A percentile compares a stretch with the other conserved stretches of the same genome.
Evolutionary conservation across 2,797 vertebrate species (phyloP).

Genomic region (Eupleurogrammus muticus): DNA sequence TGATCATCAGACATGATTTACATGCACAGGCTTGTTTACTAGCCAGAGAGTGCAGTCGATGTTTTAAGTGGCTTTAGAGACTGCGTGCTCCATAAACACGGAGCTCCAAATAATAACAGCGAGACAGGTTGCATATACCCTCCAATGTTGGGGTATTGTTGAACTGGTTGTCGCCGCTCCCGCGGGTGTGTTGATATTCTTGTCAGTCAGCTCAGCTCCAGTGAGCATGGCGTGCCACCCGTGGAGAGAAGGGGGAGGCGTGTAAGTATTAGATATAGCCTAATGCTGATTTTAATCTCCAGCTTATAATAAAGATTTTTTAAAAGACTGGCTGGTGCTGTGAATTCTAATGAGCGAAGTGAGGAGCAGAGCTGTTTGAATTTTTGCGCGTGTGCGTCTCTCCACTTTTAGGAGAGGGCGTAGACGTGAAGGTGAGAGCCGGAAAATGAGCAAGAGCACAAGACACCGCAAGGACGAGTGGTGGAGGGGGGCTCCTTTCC

Average conservation of each 20-base stretch:
- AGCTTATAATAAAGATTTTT: constrained; percentile 70
- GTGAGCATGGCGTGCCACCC: constrained; percentile 52
- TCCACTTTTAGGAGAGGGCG: constrained; percentile 45
- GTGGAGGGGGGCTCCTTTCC: constrained; percentile 34
- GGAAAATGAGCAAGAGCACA: constrained; percentile 31
- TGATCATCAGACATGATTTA: constrained; percentile 56
- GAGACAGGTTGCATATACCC: constrained; percentile 44
- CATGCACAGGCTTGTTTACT: constrained; percentile 58
- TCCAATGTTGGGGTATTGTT: constrained; percentile 19
- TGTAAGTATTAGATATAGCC: constrained; percentile 53
- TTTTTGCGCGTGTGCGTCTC: constrained; percentile 41
- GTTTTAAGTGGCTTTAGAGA: constrained; percentile 65
- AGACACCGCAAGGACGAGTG: constrained; percentile 14
- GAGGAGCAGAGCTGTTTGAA: constrained; percentile 55
- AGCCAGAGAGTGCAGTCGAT: constrained; percentile 41
- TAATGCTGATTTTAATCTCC: constrained; percentile 72
- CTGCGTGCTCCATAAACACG: constrained; percentile 53
- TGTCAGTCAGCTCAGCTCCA: constrained; percentile 58
- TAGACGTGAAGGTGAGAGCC: constrained; percentile 45
- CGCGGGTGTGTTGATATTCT: constrained; percentile 60
- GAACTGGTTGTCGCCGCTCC: constrained; percentile 33
- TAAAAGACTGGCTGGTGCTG: constrained; percentile 53
- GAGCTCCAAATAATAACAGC: constrained; percentile 57
- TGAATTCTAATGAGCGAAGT: constrained; percentile 65
- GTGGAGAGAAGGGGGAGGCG: constrained; percentile 40